Evolutionary conservation across 92 coral and sea anemone genomes (phyloP), one percentile per base, ranked within the genome.

Genomic region (Heteractis magnifica): DNA sequence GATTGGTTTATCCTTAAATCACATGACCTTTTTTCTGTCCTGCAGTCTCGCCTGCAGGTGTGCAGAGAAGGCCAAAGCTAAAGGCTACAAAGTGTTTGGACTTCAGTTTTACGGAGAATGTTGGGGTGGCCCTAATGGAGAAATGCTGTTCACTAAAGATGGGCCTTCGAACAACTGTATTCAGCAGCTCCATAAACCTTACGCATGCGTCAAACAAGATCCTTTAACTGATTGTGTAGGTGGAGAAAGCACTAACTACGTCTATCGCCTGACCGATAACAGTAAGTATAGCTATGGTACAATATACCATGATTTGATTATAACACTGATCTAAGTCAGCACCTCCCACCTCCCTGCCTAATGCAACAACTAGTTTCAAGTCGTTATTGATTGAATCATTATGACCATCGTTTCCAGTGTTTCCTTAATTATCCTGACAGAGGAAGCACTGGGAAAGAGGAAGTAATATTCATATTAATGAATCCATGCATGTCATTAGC

Each of bases 91-190:
- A 15, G 81, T 85, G 0, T 91, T 91, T 79, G 94, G 94, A 55
- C 75, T 91, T 14, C 94, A 91, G 83, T 88, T 88, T 65, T 91
- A 85, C 49, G 94, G 94, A 20, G 94, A 91, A 79, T 91, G 94
- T 60, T 91, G 94, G 94, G 81, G 89, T 50, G 98, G 98, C 10
- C 87, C 86, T 8, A 71, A 62, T 16, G 93, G 80, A 5, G 95
- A 82, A 72, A 41, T 76, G 8, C 58, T 59, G 44, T 91, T 81
- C 70, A 79, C 77, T 70, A 86, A 81, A 48, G 93, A 87, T 49
- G 94, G 94, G 4, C 75, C 65, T 52, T 80, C 91, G 51, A 75
- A 90, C 71, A 51, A 58, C 0, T 91, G 94, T 56, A 58, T 91
- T 77, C 90, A 85, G 90, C 76, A 85, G n/a, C 87, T 91, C 8